phyloP scores from a whole-genome alignment of 2,888 invertebrate species.

The Nomada flava region DNA sequence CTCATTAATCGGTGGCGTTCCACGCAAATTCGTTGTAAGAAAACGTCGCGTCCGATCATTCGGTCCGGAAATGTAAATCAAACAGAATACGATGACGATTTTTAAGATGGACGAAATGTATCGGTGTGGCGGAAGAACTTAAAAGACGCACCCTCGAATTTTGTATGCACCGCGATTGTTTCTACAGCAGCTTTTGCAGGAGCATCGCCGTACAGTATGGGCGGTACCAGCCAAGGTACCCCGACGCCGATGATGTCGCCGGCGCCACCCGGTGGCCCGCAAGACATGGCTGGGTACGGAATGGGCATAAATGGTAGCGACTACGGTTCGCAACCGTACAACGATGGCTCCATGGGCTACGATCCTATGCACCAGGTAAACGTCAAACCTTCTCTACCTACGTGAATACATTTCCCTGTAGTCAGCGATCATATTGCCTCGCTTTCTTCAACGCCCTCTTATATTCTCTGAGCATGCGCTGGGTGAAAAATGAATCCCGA shows the following conservation, averaged over 20 bases:
- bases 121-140: slow-evolving; percentile 65
- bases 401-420: slow-evolving; percentile 42
- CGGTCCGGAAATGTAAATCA: too few relatives aligned
- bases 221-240: slow-evolving; percentile 93
- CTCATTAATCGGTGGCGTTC: slow-evolving; percentile 47
- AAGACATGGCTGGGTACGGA: slow-evolving; percentile 97
- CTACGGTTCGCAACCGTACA: slow-evolving; percentile 91
- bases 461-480: slow-evolving; percentile 60
- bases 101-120: slow-evolving; percentile 25
- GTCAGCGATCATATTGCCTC: slow-evolving; percentile 52
- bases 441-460: slow-evolving; percentile 50
- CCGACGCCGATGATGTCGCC: slow-evolving; percentile 98
- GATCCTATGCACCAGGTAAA: slow-evolving; percentile 96
- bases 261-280: slow-evolving; percentile 90
- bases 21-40: not conserved
- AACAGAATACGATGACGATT: not conserved
- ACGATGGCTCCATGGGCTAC: slow-evolving; percentile 96
- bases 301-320: slow-evolving; percentile 97
- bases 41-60: not conserved
- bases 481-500: slow-evolving; percentile 5
- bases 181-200: slow-evolving; percentile 87
- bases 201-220: slow-evolving; percentile 94
- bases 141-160: slow-evolving; percentile 79
- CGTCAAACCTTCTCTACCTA: slow-evolving; percentile 2
- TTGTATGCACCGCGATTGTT: slow-evolving; percentile 84